phyloP scores from a whole-genome alignment of 2,113 vertebrate genomes.

The Enhydra lutris region DNA sequence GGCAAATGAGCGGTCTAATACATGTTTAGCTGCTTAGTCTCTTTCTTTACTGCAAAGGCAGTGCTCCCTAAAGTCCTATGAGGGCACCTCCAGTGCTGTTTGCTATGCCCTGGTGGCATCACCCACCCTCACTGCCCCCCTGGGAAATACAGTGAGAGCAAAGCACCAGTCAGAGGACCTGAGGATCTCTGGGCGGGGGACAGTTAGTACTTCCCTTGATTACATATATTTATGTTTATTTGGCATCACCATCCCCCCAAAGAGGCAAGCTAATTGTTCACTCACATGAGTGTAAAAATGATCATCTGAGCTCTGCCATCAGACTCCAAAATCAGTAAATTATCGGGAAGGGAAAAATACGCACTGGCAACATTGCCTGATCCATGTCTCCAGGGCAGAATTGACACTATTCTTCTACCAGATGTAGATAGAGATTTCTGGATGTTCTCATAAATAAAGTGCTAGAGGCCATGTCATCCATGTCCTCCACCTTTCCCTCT shows the following conservation, averaged over 20 bases:
- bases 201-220: neutral
- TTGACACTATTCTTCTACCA: slow-evolving; percentile 59
- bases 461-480: slow-evolving; percentile 52
- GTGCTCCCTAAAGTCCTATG: neutral
- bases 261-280: slow-evolving; percentile 19
- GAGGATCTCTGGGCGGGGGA: neutral
- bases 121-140: neutral
- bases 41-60: neutral
- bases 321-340: slow-evolving; percentile 57
- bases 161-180: neutral
- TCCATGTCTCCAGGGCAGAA: slow-evolving; percentile 57
- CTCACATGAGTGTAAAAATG: slow-evolving; percentile 24
- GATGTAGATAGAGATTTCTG: slow-evolving; percentile 64
- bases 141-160: neutral
- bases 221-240: neutral
- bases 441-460: slow-evolving; percentile 68
- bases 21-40: neutral
- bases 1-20: neutral
- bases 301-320: slow-evolving; percentile 48
- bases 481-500: slow-evolving; percentile 42
- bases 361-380: slow-evolving; percentile 41
- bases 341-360: slow-evolving; percentile 46
- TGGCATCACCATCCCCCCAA: neutral
- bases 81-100: neutral
- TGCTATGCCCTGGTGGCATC: neutral